phyloP scores from a whole-genome alignment of 2,797 vertebrate genomes.

The Bradypus variegatus region DNA sequence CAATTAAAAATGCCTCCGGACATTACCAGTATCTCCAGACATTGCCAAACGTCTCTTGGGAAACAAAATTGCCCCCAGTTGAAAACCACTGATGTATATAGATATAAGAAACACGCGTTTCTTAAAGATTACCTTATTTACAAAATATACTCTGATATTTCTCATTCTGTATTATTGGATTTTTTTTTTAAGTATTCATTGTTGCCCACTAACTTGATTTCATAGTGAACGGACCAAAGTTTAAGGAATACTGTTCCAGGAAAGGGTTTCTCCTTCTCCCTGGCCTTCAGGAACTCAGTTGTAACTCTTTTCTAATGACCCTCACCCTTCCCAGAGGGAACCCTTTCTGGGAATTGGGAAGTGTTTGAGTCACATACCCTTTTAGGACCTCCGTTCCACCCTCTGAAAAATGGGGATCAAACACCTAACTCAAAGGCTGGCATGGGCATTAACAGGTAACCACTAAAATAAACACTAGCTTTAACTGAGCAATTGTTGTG shows the following conservation, averaged over 20 bases:
- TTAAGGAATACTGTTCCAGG: neutral
- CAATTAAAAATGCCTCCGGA: neutral
- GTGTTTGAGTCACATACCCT: no score
- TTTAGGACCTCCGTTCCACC: neutral
- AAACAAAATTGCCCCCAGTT: neutral
- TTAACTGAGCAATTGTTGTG: neutral
- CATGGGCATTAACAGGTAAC: neutral
- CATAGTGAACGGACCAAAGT: neutral
- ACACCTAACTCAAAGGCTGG: neutral
- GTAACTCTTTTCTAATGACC: neutral
- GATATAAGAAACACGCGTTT: neutral
- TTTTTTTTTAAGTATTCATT: no score
- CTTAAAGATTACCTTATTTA: neutral
- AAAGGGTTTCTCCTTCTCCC: neutral
- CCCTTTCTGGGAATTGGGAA: neutral
- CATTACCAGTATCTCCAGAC: neutral
- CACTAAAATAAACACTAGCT: neutral
- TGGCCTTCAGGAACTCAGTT: neutral
- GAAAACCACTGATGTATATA: neutral
- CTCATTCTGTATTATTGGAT: neutral
- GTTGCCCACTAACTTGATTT: neutral
- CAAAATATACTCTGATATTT: neutral
- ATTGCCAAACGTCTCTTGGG: neutral
- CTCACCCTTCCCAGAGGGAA: neutral
- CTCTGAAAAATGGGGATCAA: neutral